Base-by-base conservation (phyloP, 2,888 invertebrate species). In the Phasia obesa region DNA sequence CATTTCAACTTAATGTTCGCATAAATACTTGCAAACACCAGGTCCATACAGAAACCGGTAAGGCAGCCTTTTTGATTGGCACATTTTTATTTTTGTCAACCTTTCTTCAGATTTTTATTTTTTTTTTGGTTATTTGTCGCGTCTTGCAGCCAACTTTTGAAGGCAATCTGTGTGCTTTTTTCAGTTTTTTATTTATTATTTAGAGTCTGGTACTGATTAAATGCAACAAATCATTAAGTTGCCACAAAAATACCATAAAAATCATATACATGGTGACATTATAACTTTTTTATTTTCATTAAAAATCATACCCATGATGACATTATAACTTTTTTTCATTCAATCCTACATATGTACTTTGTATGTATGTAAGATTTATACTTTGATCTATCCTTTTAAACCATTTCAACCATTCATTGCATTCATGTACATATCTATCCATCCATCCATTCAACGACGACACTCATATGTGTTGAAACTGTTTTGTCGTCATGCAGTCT, bases 401-500 rank as follows among this genome's bases (percentile, higher is more conserved):
- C 17, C 69, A 69, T 53, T 69, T 17, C 55, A 67, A 25, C 11
- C 59, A 55, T 19, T 15, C 44, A 57, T 44, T 51, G 19, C 23
- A 55, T 62, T 55, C 69, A 70, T 65, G 7, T 19, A 44, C 42
- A 4, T n/a, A n/a, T 55, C 42, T 59, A 38, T 65, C 31, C 49
- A 25, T 49, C 21, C 42, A 3, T n/a, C n/a, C n/a, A n/a, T n/a
- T n/a, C n/a, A n/a, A n/a, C n/a, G n/a, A 42, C 51, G 19, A 57
- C 59, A 75, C 17, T 57, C 31, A 59, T n/a, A n/a, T 64, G 74
- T 62, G 57, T 62, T 71, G 60, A 64, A 79, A 82, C 42, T 70
- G 57, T 38, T 67, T 73, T 67, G 76, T 77, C 81, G 82, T 78
- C 82, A 82, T 74, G 78, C 82, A 69, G 82, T 82, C 82, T 82